These are phyloP conservation scores for Reticulitermes speratus DNA, from an alignment of 1,140 invertebrate genomes.

Conservation along the genomic window DNA sequence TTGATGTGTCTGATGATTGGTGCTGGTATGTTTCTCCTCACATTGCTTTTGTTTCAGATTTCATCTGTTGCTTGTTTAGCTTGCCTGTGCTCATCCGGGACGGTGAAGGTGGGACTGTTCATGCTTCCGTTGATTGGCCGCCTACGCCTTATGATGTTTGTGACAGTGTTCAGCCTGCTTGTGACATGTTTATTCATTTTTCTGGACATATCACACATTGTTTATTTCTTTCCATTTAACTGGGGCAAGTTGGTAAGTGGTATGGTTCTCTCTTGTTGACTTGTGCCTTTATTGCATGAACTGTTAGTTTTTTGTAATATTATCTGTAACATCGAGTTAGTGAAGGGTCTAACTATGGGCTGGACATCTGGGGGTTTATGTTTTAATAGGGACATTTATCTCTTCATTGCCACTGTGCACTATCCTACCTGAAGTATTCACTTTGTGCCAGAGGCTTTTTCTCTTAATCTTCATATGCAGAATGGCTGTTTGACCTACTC, in stretches of 20 bases:
- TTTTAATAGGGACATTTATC: too few relatives aligned
- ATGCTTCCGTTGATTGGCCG: conserved; percentile 65
- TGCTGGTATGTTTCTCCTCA: not conserved
- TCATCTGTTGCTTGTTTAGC: conserved; percentile 71
- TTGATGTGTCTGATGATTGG: not conserved
- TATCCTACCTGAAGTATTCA: too few relatives aligned
- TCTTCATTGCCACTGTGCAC: too few relatives aligned
- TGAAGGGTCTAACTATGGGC: too few relatives aligned
- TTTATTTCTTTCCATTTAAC: conserved; percentile 78
- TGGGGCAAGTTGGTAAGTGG: conserved; percentile 74
- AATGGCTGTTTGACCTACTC: too few relatives aligned
- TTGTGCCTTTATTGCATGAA: too few relatives aligned
- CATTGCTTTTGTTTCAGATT: conserved; percentile 52
- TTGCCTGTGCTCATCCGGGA: conserved; percentile 73
- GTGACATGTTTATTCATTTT: conserved; percentile 77
- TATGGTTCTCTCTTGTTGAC: not conserved
- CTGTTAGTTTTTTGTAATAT: too few relatives aligned
- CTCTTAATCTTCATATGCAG: too few relatives aligned
- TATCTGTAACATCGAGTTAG: too few relatives aligned
- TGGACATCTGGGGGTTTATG: too few relatives aligned
- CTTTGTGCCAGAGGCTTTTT: too few relatives aligned
- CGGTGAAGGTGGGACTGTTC: conserved; percentile 72
- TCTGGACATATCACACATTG: conserved; percentile 79
- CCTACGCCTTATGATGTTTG: conserved; percentile 72
- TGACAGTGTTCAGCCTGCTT: conserved; percentile 77